Conservation (phyloP, 2,797 vertebrate genomes). For the Pyrrhura leucotis region DNA sequence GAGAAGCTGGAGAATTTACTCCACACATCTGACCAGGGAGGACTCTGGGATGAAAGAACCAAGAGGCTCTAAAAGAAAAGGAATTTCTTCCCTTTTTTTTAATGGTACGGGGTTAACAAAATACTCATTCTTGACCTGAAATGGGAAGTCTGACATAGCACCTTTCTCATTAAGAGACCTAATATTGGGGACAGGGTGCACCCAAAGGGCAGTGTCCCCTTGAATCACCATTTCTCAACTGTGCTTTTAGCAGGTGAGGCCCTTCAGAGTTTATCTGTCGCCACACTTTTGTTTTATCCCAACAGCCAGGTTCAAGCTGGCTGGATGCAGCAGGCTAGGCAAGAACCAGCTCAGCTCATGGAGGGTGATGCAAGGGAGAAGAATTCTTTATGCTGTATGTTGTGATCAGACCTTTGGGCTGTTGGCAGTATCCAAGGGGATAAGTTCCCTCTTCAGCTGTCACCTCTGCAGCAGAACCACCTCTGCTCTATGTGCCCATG, state of each 20-base stretch:
- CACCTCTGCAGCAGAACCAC: background rate
- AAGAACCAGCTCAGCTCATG: background rate
- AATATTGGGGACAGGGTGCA: background rate
- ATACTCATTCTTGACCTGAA: background rate
- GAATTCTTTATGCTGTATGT: rapidly evolving
- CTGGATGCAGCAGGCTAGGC: background rate
- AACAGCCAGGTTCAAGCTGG: background rate
- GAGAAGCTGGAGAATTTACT: constrained; percentile 39
- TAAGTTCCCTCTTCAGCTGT: background rate
- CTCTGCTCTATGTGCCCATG: background rate
- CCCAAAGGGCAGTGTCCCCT: background rate
- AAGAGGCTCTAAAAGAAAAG: background rate
- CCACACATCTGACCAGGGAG: background rate
- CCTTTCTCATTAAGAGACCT: background rate
- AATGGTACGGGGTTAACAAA: background rate
- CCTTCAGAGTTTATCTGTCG: background rate
- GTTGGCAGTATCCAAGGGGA: background rate
- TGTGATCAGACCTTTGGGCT: background rate
- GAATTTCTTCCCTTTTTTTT: background rate
- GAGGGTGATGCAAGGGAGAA: background rate
- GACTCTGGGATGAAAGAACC: background rate
- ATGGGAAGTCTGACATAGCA: background rate
- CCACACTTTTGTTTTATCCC: background rate
- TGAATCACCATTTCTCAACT: background rate
- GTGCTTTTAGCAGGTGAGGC: background rate